Evolutionary conservation across 2,797 vertebrate genomes (phyloP), one percentile per base, ranked within the genome.

Genomic region (Aulostomus chinensis): DNA sequence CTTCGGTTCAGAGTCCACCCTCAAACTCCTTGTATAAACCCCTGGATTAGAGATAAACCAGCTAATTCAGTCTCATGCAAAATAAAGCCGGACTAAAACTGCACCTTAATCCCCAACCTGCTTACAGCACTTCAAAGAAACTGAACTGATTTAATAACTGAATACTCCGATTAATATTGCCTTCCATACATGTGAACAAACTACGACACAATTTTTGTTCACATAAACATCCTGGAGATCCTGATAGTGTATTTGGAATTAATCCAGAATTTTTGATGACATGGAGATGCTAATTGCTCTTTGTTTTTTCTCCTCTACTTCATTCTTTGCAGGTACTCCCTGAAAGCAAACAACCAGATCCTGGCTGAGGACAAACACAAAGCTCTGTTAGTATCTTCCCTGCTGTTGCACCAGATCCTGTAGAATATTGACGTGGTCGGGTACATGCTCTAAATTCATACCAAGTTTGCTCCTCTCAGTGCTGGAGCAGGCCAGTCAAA

Each of bases 281-380:
- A 7, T 50, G 4, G 0, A 16, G 11, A 50, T 43, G 25, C 12
- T 60, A 32, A 73, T 25, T 1, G 7, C 1, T 26, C 1, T 4
- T 31, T 9, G 20, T 25, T 42, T 14, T 9, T 2, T 22, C 10
- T 58, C 8, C 3, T 54, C 21, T 28, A 11, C n/a, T n/a, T 22
- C 21, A 61, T 59, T 47, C 24, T 81, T 68, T 45, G 2, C 77
- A 98, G 94, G 78, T 98, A 96, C 56, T 84, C 89, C 20, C 87
- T 97, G 87, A 96, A 97, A 84, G 86, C 93, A 65, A 96, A 98
- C 4, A 93, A 97, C 84, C 95, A 98, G 84, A 99, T 99, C 79
- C 84, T 99, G 88, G 97, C 97, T 30, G 97, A 98, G 55, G 96
- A 96, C 22, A 97, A 95, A 50, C 97, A 99, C 86, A 98, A 98